Evolutionary conservation across 2,888 invertebrate species (phyloP).

Genomic region (Tachina grossa): DNA sequence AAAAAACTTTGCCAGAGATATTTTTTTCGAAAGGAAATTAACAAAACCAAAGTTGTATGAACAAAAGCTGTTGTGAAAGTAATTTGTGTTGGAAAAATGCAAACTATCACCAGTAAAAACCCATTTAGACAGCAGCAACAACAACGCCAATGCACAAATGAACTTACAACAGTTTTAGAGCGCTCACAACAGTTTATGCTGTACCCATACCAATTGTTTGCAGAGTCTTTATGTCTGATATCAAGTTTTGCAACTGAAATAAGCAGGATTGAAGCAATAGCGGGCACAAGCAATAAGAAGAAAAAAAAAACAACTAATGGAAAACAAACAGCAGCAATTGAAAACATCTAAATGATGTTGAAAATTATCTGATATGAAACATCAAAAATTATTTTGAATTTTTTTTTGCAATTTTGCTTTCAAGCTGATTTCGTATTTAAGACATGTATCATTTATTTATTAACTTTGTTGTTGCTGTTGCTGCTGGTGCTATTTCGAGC

Average conservation of each 20-base stretch:
- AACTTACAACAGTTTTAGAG: constrained; percentile 1
- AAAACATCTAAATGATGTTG: constrained; percentile 43
- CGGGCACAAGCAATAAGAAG: not conserved
- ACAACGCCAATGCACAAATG: not conserved
- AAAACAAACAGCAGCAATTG: constrained; percentile 30
- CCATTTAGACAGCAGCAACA: not conserved
- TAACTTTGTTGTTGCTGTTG: constrained; percentile 4
- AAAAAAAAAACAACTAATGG: not conserved
- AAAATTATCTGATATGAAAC: constrained; percentile 29
- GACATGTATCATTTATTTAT: constrained; percentile 22
- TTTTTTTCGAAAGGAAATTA: too few species aligned
- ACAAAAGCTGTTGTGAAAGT: constrained; percentile 24
- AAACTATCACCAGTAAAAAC: not conserved
- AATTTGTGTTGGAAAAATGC: constrained; percentile 5
- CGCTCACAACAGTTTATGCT: constrained; percentile 13
- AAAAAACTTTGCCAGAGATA: too few species aligned
- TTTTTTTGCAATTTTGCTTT: not conserved
- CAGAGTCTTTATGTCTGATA: constrained; percentile 39
- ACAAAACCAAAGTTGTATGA: not conserved
- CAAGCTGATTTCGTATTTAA: constrained; percentile 1
- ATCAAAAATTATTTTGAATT: constrained; percentile 26
- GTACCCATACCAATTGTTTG: not conserved
- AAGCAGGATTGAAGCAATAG: constrained; percentile 14
- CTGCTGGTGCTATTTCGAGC: not conserved
- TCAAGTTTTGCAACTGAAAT: constrained; percentile 44